Conservation (phyloP, 2,797 vertebrate species). For the Aphelocoma californica region DNA sequence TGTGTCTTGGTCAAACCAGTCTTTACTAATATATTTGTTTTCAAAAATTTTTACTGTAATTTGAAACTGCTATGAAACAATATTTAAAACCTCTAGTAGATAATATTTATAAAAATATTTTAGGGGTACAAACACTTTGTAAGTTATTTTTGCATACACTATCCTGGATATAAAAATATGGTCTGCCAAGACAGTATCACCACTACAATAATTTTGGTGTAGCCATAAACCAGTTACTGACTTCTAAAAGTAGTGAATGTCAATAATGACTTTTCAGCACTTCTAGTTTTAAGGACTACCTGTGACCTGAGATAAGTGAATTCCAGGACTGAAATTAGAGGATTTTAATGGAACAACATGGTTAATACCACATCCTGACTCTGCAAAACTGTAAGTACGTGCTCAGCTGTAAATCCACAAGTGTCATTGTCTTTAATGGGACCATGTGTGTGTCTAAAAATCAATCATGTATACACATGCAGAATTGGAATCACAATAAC, state of each 20-base stretch:
- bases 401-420: slow-evolving; percentile 10
- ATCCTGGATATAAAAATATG: not conserved
- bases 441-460: slow-evolving; percentile 38
- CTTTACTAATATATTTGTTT: not conserved
- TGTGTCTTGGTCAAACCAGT: not conserved
- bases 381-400: not conserved
- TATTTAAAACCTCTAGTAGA: not conserved
- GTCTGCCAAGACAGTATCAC: not conserved
- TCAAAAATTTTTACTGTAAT: not conserved
- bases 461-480: slow-evolving; percentile 47
- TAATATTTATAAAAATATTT: not conserved
- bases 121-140: not conserved
- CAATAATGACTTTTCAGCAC: not conserved
- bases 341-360: not conserved
- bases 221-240: not conserved
- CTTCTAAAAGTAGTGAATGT: not conserved
- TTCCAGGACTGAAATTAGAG: not conserved
- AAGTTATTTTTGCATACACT: not conserved
- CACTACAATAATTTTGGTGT: not conserved
- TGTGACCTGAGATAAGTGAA: not conserved
- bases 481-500: slow-evolving; percentile 50
- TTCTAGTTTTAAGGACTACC: not conserved
- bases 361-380: not conserved
- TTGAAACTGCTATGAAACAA: not conserved
- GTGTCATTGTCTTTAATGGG: slow-evolving; percentile 23